A percentile compares a stretch with the other conserved stretches of the same genome.
These are phyloP conservation scores for Hesperophylax magnus DNA, from an alignment of 1,140 invertebrate genomes.

Conservation along the genomic window DNA sequence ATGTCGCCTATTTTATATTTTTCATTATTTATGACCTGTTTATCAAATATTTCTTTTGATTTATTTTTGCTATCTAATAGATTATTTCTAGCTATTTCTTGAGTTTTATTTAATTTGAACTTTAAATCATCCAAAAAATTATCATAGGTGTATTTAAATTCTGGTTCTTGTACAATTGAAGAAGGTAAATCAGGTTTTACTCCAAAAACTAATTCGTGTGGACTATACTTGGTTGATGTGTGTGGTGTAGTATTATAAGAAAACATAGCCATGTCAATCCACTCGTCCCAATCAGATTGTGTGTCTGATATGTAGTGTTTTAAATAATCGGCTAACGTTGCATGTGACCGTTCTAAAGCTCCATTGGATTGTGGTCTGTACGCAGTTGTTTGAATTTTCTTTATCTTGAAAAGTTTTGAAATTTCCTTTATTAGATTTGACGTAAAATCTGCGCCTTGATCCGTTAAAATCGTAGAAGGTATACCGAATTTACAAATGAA, in stretches of 20 bases:
- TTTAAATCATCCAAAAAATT: background rate
- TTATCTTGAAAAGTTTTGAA: conserved; percentile 54
- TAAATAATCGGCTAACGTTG: background rate
- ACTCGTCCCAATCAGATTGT: conserved; percentile 31
- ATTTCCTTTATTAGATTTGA: conserved; percentile 35
- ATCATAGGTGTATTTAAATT: conserved; percentile 1
- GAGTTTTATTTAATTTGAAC: background rate
- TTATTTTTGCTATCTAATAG: background rate
- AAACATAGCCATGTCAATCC: conserved; percentile 17
- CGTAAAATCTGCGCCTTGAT: conserved; percentile 8
- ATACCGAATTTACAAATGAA: conserved; percentile 7
- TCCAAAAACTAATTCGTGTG: conserved; percentile 60
- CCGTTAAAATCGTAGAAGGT: background rate
- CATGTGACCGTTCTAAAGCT: background rate
- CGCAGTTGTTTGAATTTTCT: background rate
- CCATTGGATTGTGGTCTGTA: background rate
- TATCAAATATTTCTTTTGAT: conserved; percentile 3
- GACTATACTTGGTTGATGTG: conserved; percentile 59
- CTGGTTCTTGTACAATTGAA: background rate
- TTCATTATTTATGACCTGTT: background rate
- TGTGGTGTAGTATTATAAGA: conserved; percentile 20
- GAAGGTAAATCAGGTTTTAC: conserved; percentile 55
- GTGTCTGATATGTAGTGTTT: conserved; percentile 42
- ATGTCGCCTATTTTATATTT: background rate
- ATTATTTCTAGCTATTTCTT: background rate